These are phyloP conservation scores for Hemiprocne comata DNA, from an alignment of 2,113 vertebrate species.

Conservation along the genomic window DNA sequence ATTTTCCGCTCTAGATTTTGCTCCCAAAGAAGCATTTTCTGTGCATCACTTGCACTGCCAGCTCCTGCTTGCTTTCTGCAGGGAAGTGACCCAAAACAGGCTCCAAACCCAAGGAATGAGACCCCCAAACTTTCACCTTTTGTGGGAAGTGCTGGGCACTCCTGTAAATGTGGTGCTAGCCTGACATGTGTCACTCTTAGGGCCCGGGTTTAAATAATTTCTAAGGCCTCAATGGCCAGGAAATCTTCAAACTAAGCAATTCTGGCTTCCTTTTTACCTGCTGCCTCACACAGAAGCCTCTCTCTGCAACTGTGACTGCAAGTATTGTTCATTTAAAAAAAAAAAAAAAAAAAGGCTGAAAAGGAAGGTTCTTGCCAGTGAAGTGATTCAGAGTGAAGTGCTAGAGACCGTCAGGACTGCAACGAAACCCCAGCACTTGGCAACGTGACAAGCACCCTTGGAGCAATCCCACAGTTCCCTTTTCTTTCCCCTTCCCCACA, in stretches of 20 bases:
- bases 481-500: rapidly evolving
- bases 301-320: neutral
- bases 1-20: constrained; percentile 40
- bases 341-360: neutral
- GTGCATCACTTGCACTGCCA: neutral
- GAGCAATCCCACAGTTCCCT: neutral
- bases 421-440: neutral
- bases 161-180: neutral
- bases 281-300: neutral
- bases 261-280: neutral
- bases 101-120: neutral
- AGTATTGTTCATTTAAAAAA: neutral
- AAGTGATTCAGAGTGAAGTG: neutral
- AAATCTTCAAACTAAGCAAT: neutral
- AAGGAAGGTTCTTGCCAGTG: neutral
- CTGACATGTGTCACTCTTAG: neutral
- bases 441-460: rapidly evolving
- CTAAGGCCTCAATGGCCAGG: neutral
- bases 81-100: neutral
- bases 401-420: neutral
- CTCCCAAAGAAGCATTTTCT: neutral
- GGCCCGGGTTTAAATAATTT: neutral
- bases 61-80: neutral
- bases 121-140: neutral
- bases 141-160: rapidly evolving